phyloP scores from a whole-genome alignment of 2,888 invertebrate genomes.

The Cybosia mesomella region DNA sequence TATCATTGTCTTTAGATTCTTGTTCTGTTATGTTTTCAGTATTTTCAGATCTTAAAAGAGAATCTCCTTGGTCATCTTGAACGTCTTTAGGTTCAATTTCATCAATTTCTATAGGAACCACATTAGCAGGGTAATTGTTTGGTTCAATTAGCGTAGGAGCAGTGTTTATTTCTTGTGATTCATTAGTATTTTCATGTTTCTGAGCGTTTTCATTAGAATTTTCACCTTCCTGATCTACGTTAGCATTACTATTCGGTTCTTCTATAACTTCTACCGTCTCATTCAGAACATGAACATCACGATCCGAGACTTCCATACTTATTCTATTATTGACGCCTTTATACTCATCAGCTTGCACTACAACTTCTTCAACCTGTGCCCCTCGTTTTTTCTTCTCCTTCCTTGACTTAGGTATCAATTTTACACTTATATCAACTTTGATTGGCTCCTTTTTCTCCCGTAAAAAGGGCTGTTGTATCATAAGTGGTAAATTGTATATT shows the following conservation, averaged over 20 bases:
- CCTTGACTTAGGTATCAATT: conserved; percentile 89
- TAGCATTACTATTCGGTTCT: conserved; percentile 44
- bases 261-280: conserved; percentile 72
- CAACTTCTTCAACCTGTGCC: conserved; percentile 68
- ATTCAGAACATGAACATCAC: conserved; percentile 71
- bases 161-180: conserved; percentile 17
- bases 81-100: conserved; percentile 7
- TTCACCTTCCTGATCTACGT: conserved; percentile 38
- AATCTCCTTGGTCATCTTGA: conserved; percentile 19
- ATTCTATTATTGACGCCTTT: conserved; percentile 77
- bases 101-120: conserved; percentile 10
- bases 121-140: conserved; percentile 16
- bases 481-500: conserved; percentile 81
- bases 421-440: conserved; percentile 92
- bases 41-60: conserved; percentile 1
- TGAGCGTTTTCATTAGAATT: conserved; percentile 34
- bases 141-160: conserved; percentile 7
- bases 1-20: conserved; percentile 13
- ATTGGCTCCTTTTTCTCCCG: conserved; percentile 90
- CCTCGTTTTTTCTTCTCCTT: conserved; percentile 77
- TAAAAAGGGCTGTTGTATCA: conserved; percentile 88
- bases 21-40: not conserved
- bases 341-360: conserved; percentile 61
- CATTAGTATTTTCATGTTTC: conserved; percentile 23
- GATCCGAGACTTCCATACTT: conserved; percentile 80